Conservation (phyloP, 2,888 invertebrate species). For the Venusia cambrica region DNA sequence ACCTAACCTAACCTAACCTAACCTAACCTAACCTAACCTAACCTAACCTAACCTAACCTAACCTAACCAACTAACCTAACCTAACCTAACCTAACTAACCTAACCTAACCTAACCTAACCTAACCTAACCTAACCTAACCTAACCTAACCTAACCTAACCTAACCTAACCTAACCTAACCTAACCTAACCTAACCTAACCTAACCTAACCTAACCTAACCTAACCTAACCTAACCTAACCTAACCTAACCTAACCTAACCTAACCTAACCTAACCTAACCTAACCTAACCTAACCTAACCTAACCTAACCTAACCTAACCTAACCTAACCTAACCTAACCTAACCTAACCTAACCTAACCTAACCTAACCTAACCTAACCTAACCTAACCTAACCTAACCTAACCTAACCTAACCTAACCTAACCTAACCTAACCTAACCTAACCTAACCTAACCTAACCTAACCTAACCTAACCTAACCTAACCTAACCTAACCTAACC, state of each 20-base stretch:
- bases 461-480: constrained; percentile 12
- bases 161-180: background rate
- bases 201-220: background rate
- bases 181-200: background rate
- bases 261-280: background rate
- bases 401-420: constrained; percentile 3
- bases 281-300: background rate
- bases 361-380: background rate
- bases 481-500: constrained; percentile 4
- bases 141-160: background rate
- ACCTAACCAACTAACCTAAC: background rate
- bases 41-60: background rate
- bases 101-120: background rate
- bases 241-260: background rate
- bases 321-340: background rate
- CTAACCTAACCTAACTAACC: background rate
- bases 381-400: background rate
- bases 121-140: background rate
- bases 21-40: background rate
- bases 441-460: constrained; percentile 15
- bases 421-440: constrained; percentile 15
- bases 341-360: background rate
- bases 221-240: background rate
- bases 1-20: background rate
- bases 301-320: background rate